phyloP scores from a whole-genome alignment of 2,888 invertebrate species.

The Drosophila rellima region DNA sequence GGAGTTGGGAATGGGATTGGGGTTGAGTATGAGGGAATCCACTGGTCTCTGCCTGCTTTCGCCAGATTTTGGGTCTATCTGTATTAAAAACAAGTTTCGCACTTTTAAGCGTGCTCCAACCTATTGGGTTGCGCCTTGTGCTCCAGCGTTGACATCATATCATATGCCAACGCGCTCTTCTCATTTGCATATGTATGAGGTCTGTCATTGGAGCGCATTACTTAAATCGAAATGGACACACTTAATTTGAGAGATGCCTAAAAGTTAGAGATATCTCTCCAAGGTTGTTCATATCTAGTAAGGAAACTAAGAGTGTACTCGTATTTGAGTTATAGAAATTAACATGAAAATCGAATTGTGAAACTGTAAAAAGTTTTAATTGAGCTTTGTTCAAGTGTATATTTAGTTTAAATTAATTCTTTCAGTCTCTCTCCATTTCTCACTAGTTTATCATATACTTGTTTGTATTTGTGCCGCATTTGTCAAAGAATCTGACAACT shows the following conservation, averaged over 20 bases:
- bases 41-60: neutral
- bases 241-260: conserved; percentile 16
- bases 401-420: neutral
- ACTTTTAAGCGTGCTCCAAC: conserved; percentile 18
- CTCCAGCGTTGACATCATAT: conserved; percentile 47
- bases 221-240: conserved; percentile 29
- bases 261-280: neutral
- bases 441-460: neutral
- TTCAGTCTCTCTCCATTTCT: neutral
- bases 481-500: conserved; percentile 70
- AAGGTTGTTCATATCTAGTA: neutral
- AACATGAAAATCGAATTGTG: neutral
- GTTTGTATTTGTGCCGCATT: conserved; percentile 48
- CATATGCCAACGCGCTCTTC: conserved; percentile 47
- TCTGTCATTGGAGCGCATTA: conserved; percentile 12
- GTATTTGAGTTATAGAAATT: neutral
- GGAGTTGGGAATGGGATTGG: neutral
- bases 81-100: conserved; percentile 21
- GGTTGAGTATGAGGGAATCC: conserved; percentile 1
- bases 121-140: conserved; percentile 2
- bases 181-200: conserved; percentile 63
- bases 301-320: neutral
- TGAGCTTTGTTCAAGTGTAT: no score
- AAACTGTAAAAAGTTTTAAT: neutral
- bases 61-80: conserved; percentile 3